phyloP scores from a whole-genome alignment of 2,888 invertebrate genomes.

The Ernsta delagoae region DNA sequence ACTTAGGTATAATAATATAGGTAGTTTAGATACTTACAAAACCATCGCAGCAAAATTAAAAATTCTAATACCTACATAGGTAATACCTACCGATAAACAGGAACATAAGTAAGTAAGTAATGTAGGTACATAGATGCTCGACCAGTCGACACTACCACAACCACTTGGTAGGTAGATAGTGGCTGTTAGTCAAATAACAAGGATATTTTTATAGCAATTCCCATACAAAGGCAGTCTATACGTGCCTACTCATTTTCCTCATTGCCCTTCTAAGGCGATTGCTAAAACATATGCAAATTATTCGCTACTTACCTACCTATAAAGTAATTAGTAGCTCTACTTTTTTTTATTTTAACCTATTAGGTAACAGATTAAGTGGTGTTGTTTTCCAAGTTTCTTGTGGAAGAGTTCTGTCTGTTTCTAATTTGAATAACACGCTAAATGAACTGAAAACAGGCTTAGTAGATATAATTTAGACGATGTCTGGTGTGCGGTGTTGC shows the following conservation, averaged over 20 bases:
- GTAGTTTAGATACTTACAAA: no score
- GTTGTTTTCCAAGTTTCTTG: neutral
- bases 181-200: no score
- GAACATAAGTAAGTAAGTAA: no score
- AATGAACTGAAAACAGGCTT: slow-evolving; percentile 5
- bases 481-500: neutral
- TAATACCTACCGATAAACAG: no score
- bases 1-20: no score
- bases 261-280: neutral
- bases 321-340: slow-evolving; percentile 6
- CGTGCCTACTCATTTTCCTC: slow-evolving; percentile 20
- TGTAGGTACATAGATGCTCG: no score
- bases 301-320: neutral
- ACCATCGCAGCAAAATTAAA: no score
- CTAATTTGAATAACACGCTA: neutral
- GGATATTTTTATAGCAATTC: neutral
- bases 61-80: no score
- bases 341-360: neutral
- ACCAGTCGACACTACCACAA: neutral
- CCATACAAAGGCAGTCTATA: no score
- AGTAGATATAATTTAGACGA: slow-evolving; percentile 10
- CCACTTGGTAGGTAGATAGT: no score
- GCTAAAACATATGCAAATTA: slow-evolving; percentile 10
- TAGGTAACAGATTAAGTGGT: neutral
- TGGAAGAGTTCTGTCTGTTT: neutral